Percentiles rank a stretch among this genome's conserved stretches.
phyloP scores from a whole-genome alignment of 1,140 invertebrate species.

The Rhysida immarginata region DNA sequence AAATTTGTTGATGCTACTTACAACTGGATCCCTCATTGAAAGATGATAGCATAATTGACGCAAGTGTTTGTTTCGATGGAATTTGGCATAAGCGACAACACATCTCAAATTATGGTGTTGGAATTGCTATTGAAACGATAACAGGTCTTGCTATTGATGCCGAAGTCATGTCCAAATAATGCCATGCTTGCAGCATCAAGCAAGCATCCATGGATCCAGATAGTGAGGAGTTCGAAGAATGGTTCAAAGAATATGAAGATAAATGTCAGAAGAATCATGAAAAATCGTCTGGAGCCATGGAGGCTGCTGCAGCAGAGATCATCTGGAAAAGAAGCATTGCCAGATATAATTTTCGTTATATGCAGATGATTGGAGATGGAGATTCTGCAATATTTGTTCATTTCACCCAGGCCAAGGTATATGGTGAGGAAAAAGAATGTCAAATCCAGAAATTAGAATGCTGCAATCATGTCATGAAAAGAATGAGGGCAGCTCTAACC shows the following conservation, averaged over 20 bases:
- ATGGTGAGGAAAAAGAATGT: neutral
- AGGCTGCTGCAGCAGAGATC: too few relatives aligned
- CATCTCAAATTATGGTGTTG: conserved; percentile 9
- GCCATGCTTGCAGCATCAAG: neutral
- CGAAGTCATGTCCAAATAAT: conserved; percentile 11
- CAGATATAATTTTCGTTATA: conserved; percentile 16
- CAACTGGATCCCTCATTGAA: neutral
- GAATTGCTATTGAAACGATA: conserved; percentile 6
- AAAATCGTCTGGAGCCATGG: conserved; percentile 15
- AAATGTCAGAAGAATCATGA: conserved; percentile 15
- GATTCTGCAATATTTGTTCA: conserved; percentile 18
- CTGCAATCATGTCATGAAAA: conserved; percentile 20
- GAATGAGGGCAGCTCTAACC: conserved; percentile 17
- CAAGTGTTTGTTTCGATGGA: conserved; percentile 12
- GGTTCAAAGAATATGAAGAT: conserved; percentile 15
- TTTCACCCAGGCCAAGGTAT: conserved; percentile 8
- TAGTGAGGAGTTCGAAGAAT: conserved; percentile 11
- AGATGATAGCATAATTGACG: neutral
- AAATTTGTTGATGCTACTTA: neutral
- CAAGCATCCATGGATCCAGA: conserved; percentile 12
- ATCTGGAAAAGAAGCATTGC: conserved; percentile 17
- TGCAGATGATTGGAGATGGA: conserved; percentile 18
- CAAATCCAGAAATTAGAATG: conserved; percentile 14
- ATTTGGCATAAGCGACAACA: conserved; percentile 13
- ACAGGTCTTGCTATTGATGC: conserved; percentile 10